These are phyloP conservation scores for Lasioglossum oenotherae DNA, from an alignment of 2,888 invertebrate genomes.

Conservation along the genomic window DNA sequence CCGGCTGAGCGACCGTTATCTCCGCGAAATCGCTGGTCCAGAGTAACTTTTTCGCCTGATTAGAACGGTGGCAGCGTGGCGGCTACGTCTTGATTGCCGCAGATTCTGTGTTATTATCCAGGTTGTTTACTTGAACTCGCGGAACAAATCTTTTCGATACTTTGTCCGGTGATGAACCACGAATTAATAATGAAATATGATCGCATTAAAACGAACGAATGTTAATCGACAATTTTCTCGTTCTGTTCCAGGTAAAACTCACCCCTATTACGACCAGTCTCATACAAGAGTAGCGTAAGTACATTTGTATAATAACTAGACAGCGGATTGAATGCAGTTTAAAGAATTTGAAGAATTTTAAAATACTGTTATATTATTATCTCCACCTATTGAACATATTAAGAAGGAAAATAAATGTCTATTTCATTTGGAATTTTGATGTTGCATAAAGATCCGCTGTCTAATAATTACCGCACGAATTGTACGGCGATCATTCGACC, in stretches of 20 bases:
- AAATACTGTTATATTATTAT: no score
- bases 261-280: not conserved
- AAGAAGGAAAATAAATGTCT: no score
- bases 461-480: no score
- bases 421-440: no score
- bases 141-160: not conserved
- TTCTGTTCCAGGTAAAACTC: not conserved
- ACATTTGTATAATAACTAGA: not conserved
- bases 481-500: not conserved
- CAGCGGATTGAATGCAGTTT: no score
- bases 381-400: no score
- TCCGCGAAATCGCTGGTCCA: not conserved
- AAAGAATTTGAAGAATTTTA: no score
- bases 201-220: not conserved
- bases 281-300: not conserved
- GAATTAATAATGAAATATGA: not conserved
- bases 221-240: not conserved
- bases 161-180: no score
- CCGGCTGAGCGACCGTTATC: conserved; percentile 7
- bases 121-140: not conserved
- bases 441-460: no score
- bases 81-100: not conserved
- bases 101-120: not conserved
- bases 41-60: not conserved
- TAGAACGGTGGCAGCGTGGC: not conserved